Evolutionary conservation across 2,797 vertebrate genomes (phyloP).

Genomic region (Naso thynnoides): DNA sequence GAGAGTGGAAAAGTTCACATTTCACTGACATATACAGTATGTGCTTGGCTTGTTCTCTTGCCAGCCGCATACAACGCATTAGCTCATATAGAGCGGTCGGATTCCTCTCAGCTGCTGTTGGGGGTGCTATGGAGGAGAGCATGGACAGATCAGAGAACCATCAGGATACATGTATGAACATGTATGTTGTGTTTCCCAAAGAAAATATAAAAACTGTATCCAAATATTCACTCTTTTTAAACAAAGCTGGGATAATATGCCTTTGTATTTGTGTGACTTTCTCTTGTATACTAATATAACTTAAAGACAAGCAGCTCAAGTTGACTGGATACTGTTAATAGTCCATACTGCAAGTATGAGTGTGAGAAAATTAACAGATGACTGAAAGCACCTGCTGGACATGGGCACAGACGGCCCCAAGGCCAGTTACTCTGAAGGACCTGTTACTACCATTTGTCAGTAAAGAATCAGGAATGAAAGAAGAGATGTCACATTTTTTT

Average conservation of each 20-base stretch:
- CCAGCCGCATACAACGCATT: slow-evolving; percentile 4
- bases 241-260: neutral
- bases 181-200: neutral
- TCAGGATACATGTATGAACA: neutral
- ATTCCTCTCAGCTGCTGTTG: slow-evolving; percentile 1
- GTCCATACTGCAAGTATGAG: neutral
- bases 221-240: neutral
- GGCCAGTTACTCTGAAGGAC: neutral
- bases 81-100: slow-evolving; percentile 6
- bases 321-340: neutral
- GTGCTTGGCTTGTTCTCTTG: slow-evolving; percentile 29
- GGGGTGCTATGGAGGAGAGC: neutral
- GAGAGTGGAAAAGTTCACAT: slow-evolving; percentile 52
- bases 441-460: neutral
- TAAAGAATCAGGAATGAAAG: neutral
- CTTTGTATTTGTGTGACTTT: neutral
- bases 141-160: neutral
- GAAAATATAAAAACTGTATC: neutral
- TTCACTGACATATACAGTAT: slow-evolving; percentile 36
- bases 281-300: neutral
- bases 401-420: neutral
- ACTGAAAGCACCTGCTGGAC: neutral
- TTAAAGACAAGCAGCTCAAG: neutral
- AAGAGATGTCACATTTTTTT: neutral
- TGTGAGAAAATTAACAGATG: neutral